These are phyloP conservation scores for Brachymystax lenok DNA, from an alignment of 2,797 vertebrate species.

Conservation along the genomic window DNA sequence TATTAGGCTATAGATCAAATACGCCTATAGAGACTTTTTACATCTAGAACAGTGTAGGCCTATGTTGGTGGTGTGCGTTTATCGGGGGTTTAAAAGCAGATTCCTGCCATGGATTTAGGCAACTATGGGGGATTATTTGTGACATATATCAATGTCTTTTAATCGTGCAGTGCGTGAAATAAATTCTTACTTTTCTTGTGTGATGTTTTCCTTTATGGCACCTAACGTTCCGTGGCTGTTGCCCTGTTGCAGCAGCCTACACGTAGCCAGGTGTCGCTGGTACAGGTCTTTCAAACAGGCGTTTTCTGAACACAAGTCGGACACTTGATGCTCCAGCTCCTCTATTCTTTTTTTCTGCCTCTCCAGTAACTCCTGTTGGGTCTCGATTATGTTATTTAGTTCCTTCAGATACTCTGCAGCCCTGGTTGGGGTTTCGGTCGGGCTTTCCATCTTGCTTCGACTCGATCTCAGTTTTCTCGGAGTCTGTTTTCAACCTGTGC, in stretches of 20 bases:
- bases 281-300: conserved; percentile 86
- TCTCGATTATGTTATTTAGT: conserved; percentile 94
- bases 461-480: conserved; percentile 28
- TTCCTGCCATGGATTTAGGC: background rate
- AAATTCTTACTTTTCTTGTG: conserved; percentile 83
- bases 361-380: conserved; percentile 93
- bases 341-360: conserved; percentile 87
- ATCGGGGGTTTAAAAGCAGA: background rate
- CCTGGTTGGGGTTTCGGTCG: conserved; percentile 83
- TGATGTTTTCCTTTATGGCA: conserved; percentile 77
- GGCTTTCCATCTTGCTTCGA: conserved; percentile 77
- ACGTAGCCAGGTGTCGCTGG: conserved; percentile 89
- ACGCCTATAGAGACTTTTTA: background rate
- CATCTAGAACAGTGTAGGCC: background rate
- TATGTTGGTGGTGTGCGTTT: background rate
- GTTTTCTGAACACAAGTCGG: conserved; percentile 87
- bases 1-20: background rate
- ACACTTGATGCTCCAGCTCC: conserved; percentile 96
- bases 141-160: background rate
- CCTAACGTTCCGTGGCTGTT: conserved; percentile 63
- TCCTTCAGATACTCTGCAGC: conserved; percentile 91
- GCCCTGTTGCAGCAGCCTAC: conserved; percentile 78
- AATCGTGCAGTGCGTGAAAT: background rate
- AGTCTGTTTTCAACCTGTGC: conserved; percentile 5
- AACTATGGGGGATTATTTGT: background rate